Conservation (phyloP, 2,113 vertebrate species). For the Camelus dromedarius region DNA sequence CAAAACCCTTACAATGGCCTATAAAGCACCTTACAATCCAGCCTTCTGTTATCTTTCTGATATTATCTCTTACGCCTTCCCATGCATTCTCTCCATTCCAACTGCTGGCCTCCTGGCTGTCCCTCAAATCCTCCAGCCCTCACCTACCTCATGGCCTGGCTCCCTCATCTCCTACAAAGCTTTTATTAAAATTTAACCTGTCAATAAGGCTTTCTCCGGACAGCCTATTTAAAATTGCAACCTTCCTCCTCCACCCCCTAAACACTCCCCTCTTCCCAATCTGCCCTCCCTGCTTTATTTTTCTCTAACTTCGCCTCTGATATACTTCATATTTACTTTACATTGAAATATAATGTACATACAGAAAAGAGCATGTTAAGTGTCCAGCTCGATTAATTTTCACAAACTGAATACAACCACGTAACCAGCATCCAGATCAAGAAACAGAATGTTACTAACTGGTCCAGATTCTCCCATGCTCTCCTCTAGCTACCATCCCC, state of each 20-base stretch:
- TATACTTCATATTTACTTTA: not conserved
- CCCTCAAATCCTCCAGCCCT: not conserved
- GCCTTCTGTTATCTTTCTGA: not conserved
- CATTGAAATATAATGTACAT: not conserved
- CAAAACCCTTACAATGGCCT: not conserved
- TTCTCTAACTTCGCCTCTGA: not conserved
- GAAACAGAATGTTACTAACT: not conserved
- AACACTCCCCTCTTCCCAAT: not conserved
- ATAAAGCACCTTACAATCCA: not conserved
- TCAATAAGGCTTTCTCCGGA: not conserved
- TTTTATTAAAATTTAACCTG: not conserved
- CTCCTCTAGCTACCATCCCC: not conserved
- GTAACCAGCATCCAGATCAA: not conserved
- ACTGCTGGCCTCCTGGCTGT: not conserved
- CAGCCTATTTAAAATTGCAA: not conserved
- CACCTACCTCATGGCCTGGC: not conserved
- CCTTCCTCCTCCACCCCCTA: not conserved
- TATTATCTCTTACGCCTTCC: not conserved
- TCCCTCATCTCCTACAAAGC: not conserved
- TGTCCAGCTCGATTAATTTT: not conserved
- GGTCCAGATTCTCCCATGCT: not conserved
- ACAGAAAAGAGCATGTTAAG: not conserved
- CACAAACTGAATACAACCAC: not conserved
- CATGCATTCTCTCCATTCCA: not conserved
- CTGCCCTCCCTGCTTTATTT: not conserved